Percentiles rank a stretch among this genome's conserved stretches.
Conservation (phyloP, 2,888 invertebrate genomes). For the Lasioglossum villosulum region DNA sequence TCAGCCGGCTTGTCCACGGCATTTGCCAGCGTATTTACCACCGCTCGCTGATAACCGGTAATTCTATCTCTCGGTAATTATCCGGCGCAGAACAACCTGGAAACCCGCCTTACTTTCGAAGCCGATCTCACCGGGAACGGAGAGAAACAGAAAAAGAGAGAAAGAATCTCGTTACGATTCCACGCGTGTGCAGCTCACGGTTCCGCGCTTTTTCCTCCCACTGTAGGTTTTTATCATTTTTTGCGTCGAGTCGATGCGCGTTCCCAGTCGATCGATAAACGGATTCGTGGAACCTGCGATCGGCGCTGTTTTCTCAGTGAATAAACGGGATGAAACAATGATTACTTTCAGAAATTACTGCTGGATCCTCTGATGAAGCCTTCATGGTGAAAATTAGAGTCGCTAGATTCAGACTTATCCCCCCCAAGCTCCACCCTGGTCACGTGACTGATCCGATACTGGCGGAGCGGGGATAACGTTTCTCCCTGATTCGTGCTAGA, state of each 20-base stretch:
- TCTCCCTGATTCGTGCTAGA: no score
- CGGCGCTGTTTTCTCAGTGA: neutral
- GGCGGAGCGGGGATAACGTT: no score
- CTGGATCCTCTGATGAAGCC: no score
- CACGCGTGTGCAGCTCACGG: neutral
- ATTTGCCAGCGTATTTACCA: slow-evolving; percentile 52
- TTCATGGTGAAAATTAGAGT: no score
- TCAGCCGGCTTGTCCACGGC: slow-evolving; percentile 42
- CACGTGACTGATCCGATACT: no score
- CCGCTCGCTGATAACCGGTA: slow-evolving; percentile 49
- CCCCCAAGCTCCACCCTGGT: no score
- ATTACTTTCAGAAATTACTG: no score
- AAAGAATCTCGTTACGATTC: neutral
- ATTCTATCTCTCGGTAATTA: slow-evolving; percentile 51
- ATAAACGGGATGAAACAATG: no score
- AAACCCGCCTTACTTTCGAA: slow-evolving; percentile 24
- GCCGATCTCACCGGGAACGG: neutral
- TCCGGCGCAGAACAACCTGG: slow-evolving; percentile 24
- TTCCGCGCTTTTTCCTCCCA: neutral
- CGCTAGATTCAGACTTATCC: no score
- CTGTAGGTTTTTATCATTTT: neutral
- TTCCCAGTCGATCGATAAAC: neutral
- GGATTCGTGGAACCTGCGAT: neutral
- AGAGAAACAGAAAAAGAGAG: neutral
- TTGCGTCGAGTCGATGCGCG: neutral